Evolutionary conservation across 2,888 invertebrate species (phyloP).

Genomic region (Morpho helenor): DNA sequence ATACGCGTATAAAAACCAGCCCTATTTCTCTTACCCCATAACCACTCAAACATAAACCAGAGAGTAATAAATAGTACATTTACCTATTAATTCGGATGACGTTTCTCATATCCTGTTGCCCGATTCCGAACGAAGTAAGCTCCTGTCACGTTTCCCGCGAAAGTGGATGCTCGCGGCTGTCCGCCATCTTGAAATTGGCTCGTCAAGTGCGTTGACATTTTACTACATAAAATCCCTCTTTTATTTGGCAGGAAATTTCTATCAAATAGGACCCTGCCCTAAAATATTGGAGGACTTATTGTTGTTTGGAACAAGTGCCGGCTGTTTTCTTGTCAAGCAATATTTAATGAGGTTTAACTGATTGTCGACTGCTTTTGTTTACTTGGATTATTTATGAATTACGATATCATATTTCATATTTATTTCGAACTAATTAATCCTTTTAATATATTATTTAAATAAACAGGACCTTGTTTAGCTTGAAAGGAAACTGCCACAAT

Average conservation of each 20-base stretch:
- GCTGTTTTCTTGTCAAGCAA: slow-evolving; percentile 34
- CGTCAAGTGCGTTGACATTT: slow-evolving; percentile 49
- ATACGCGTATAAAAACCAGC: too few species aligned
- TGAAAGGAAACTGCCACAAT: too few species aligned
- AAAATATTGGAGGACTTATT: slow-evolving; percentile 57
- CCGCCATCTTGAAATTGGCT: slow-evolving; percentile 68
- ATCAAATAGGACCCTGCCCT: slow-evolving; percentile 30
- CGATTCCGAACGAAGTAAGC: slow-evolving; percentile 21
- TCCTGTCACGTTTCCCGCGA: slow-evolving; percentile 58
- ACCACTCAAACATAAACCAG: too few species aligned
- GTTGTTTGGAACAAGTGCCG: slow-evolving; percentile 45
- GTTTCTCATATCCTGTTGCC: slow-evolving; percentile 15
- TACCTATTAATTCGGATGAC: slow-evolving; percentile 9
- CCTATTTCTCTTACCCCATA: too few species aligned
- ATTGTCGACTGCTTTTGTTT: slow-evolving; percentile 1
- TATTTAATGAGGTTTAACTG: slow-evolving; percentile 8
- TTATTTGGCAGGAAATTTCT: slow-evolving; percentile 52
- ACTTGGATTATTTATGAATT: too few species aligned
- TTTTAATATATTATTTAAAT: too few species aligned
- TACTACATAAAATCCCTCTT: slow-evolving; percentile 65
- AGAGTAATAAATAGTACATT: too few species aligned
- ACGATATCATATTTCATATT: too few species aligned
- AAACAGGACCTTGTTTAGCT: too few species aligned
- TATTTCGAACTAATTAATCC: too few species aligned
- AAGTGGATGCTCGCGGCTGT: slow-evolving; percentile 46